These are phyloP conservation scores for Pristionchus japonicus DNA, from an alignment of 2,888 invertebrate species.

Conservation along the genomic window DNA sequence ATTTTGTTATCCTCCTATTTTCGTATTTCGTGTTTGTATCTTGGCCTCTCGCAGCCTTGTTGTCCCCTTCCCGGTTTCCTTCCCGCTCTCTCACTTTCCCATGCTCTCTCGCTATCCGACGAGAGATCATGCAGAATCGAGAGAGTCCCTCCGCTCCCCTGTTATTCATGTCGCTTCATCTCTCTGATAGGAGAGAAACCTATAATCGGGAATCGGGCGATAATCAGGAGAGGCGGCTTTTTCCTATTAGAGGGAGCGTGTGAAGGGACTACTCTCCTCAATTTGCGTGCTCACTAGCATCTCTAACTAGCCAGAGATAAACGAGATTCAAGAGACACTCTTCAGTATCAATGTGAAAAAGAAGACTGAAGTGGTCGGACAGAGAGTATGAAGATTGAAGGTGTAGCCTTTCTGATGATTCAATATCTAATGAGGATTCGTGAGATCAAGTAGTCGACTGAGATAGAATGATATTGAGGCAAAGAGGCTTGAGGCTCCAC, in stretches of 20 bases:
- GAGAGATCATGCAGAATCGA: conserved; percentile 55
- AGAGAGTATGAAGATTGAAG: too few species aligned
- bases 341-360: background rate
- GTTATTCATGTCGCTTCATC: conserved; percentile 24
- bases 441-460: background rate
- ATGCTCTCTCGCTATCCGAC: conserved; percentile 52
- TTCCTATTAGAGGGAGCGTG: background rate
- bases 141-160: conserved; percentile 33
- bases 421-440: background rate
- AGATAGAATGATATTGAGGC: background rate
- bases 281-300: background rate
- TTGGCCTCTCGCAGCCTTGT: conserved; percentile 48
- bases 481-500: conserved; percentile 19
- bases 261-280: background rate
- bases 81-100: conserved; percentile 48
- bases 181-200: background rate
- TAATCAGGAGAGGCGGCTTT: conserved; percentile 23
- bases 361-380: too few species aligned
- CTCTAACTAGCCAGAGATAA: background rate
- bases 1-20: background rate
- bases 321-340: too few species aligned
- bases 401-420: too few species aligned
- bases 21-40: background rate
- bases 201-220: background rate
- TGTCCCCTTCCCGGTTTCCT: conserved; percentile 50